A percentile compares a stretch with the other conserved stretches of the same genome.
These are phyloP conservation scores for Terrapene triunguis DNA, from an alignment of 2,113 vertebrate genomes.

Conservation along the genomic window DNA sequence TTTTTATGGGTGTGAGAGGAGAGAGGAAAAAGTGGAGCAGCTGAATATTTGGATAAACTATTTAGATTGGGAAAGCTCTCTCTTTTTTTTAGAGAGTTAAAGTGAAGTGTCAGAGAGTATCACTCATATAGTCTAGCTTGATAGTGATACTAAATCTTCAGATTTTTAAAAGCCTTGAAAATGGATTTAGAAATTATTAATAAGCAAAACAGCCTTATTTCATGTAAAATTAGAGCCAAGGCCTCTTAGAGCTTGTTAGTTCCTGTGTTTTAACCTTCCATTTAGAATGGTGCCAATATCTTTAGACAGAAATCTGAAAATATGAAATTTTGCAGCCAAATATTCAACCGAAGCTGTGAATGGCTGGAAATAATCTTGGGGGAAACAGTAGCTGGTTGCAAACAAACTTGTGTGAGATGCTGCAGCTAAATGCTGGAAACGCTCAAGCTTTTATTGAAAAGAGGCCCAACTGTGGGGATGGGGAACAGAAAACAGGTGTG, in stretches of 20 bases:
- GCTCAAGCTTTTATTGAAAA: background rate
- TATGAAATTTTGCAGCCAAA: background rate
- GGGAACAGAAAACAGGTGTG: background rate
- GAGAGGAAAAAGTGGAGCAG: background rate
- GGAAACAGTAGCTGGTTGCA: background rate
- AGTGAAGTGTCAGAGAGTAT: background rate
- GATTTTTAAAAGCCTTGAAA: background rate
- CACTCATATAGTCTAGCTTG: background rate
- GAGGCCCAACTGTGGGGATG: background rate
- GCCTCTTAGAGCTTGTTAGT: background rate
- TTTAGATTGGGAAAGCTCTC: background rate
- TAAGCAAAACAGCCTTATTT: conserved; percentile 45
- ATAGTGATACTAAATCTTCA: background rate
- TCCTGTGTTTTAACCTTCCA: background rate
- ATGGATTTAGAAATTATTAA: conserved; percentile 55
- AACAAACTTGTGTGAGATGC: background rate
- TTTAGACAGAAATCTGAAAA: background rate
- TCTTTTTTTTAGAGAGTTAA: background rate
- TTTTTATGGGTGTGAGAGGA: background rate
- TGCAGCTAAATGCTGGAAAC: background rate
- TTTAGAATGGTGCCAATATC: background rate
- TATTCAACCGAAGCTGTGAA: background rate
- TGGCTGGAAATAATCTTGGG: background rate
- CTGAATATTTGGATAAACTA: background rate
- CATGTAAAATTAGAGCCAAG: background rate